Evolutionary conservation across 2,113 vertebrate species (phyloP).

Genomic region (Nothocercus nigrocapillus): DNA sequence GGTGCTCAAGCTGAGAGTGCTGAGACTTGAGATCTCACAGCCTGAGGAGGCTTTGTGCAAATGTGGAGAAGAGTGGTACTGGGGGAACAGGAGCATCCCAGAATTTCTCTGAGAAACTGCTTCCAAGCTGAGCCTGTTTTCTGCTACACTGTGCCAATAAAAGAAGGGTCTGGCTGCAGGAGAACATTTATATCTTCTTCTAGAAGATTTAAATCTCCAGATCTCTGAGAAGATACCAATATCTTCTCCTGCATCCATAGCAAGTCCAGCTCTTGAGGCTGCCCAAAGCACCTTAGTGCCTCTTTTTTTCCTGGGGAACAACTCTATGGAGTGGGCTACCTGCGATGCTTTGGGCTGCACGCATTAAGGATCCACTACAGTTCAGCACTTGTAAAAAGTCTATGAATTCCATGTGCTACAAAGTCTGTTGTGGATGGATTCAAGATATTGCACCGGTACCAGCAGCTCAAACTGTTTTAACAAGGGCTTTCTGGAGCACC

Average conservation of each 20-base stretch:
- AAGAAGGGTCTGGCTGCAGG: not conserved
- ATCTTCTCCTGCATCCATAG: too few species aligned
- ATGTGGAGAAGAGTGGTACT: fast-evolving
- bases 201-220: not conserved
- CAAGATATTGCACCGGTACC: not conserved
- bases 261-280: not conserved
- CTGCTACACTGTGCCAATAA: not conserved
- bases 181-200: not conserved
- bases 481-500: constrained; percentile 20
- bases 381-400: not conserved
- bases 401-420: fast-evolving
- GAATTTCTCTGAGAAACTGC: not conserved
- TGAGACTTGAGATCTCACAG: not conserved
- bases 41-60: fast-evolving
- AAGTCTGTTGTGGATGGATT: not conserved
- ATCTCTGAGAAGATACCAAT: too few species aligned
- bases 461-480: not conserved
- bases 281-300: not conserved
- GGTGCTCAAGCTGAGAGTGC: not conserved
- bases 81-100: not conserved
- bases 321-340: not conserved
- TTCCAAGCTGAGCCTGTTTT: not conserved
- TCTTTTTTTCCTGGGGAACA: not conserved
- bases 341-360: not conserved
- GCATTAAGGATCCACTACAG: not conserved